Evolutionary conservation across 1,140 invertebrate species (phyloP), one percentile per base, ranked within the genome.

Genomic region (Chlorops oryzae): DNA sequence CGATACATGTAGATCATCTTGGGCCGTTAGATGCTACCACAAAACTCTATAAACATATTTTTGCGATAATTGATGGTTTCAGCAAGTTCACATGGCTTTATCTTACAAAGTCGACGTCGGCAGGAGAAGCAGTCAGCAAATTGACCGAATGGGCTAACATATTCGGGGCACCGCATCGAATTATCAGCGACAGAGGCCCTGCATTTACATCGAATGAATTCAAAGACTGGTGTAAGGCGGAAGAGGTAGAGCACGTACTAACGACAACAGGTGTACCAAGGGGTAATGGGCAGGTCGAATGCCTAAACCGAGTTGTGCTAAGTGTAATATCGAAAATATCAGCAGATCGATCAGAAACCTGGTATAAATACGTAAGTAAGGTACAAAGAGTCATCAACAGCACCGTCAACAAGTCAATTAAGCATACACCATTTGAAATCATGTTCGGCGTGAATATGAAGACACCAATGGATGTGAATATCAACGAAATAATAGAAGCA

Each of bases 91-190:
- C 54, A 1, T 56, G 54, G 47, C 21, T 51, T 12, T 55, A 54
- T 43, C 46, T 55, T 7, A 39, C 37, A 7, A 39, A 39, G 15
- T 15, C 37, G 18, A 42, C 28, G 5, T n/a, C n/a, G n/a, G 17
- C 17, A 23, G 15, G n/a, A n/a, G 5, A 23, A 25, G 10, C 47
- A 41, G 18, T n/a, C 18, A n/a, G 13, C 13, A 46, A 50, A 18
- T 24, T 63, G 34, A 46, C 50, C 24, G 13, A 48, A 28, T 54
- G 58, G 40, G 42, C 48, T 51, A 45, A 21, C 0, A 52, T 20
- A 23, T 74, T 72, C 54, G 67, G 70, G 9, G 62, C 58, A 52
- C 68, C 69, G 13, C 37, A 23, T 3, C 39, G 56, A 51, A 55
- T 59, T n/a, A 44, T 57, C 9, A 46, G 49, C 2, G 58, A 59